phyloP scores from a whole-genome alignment of 2,797 vertebrate species.

The Sandelia bainsii region DNA sequence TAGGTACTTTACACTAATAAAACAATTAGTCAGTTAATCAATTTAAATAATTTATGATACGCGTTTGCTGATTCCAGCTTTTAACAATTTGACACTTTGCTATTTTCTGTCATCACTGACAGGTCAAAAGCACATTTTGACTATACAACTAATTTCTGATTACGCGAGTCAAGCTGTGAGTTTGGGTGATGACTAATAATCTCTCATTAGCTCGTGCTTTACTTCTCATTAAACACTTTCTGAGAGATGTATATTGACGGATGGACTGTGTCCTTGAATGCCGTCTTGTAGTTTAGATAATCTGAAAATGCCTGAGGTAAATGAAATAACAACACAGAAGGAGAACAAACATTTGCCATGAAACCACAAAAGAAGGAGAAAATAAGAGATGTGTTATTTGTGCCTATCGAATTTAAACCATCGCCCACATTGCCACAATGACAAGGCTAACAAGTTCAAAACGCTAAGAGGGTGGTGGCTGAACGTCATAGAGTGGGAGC shows the following conservation, averaged over 20 bases:
- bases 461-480: constrained; percentile 2
- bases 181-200: no score
- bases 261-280: neutral
- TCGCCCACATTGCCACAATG: constrained; percentile 39
- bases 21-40: no score
- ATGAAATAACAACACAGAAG: constrained; percentile 19
- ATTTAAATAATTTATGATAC: no score
- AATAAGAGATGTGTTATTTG: constrained; percentile 28
- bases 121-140: no score
- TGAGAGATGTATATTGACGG: neutral
- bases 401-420: constrained; percentile 51
- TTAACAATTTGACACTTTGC: no score
- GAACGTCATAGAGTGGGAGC: neutral
- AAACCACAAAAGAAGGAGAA: constrained; percentile 16
- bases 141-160: neutral
- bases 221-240: neutral
- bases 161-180: neutral
- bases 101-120: no score
- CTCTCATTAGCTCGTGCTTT: neutral
- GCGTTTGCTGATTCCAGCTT: no score
- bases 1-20: no score
- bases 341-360: neutral
- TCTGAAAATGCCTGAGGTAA: neutral
- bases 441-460: constrained; percentile 48
- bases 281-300: neutral